Percentiles rank a stretch among this genome's conserved stretches.
phyloP scores from a whole-genome alignment of 2,888 invertebrate species.

The Gymnocheta viridis region DNA sequence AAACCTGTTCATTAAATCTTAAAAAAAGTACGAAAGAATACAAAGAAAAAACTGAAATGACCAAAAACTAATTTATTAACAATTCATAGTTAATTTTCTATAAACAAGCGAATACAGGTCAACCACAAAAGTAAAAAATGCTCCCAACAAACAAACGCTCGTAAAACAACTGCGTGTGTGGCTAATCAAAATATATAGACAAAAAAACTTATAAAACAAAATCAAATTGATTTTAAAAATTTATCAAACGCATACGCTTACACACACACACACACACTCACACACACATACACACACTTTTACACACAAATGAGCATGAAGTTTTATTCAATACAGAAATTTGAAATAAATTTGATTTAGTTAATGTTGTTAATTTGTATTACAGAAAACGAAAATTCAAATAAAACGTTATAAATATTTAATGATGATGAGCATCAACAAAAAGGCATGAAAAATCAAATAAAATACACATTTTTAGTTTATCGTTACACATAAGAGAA shows the following conservation, averaged over 20 bases:
- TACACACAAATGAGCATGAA: background rate
- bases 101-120: constrained; percentile 62
- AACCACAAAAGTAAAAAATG: constrained; percentile 43
- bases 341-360: constrained; percentile 30
- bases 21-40: background rate
- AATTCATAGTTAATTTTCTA: constrained; percentile 68
- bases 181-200: constrained; percentile 59
- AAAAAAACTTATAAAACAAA: constrained; percentile 7
- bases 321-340: background rate
- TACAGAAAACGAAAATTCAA: constrained; percentile 60
- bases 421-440: constrained; percentile 43
- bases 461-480: constrained; percentile 32
- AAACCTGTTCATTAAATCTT: constrained; percentile 59
- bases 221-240: constrained; percentile 57
- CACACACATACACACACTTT: background rate
- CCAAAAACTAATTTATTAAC: constrained; percentile 69
- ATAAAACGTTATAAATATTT: constrained; percentile 61
- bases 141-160: background rate
- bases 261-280: background rate
- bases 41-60: constrained; percentile 8
- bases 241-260: constrained; percentile 11
- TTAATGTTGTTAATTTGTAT: constrained; percentile 29
- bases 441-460: constrained; percentile 39
- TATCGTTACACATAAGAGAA: constrained; percentile 1
- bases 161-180: constrained; percentile 63